Percentiles rank a stretch among this genome's conserved stretches.
These are phyloP conservation scores for Ceraclea dissimilis DNA, from an alignment of 2,888 invertebrate genomes.

Conservation along the genomic window DNA sequence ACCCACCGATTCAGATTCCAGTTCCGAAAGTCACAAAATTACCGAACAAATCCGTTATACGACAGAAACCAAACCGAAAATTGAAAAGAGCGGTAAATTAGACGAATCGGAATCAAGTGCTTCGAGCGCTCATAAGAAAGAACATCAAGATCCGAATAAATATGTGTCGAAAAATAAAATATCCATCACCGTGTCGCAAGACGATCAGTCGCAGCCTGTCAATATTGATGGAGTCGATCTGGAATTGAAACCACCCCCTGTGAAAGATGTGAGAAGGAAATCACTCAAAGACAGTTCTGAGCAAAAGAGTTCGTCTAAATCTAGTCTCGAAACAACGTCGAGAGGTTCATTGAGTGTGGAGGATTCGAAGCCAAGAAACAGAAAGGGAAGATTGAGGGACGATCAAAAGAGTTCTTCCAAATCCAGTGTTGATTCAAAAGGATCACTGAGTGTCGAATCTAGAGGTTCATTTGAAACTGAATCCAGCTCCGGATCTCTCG, in stretches of 20 bases:
- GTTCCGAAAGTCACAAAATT: constrained; percentile 48
- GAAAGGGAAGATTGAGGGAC: constrained; percentile 41
- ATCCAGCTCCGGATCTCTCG: constrained; percentile 66
- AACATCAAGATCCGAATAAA: constrained; percentile 38
- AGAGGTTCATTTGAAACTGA: constrained; percentile 66
- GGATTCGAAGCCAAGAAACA: constrained; percentile 42
- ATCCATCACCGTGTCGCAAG: constrained; percentile 48
- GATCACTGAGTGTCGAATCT: constrained; percentile 60
- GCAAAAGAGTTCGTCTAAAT: constrained; percentile 51
- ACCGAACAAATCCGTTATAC: constrained; percentile 34
- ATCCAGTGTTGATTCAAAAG: constrained; percentile 56
- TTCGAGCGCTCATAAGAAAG: constrained; percentile 47
- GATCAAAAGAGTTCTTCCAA: constrained; percentile 50
- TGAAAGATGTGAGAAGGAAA: constrained; percentile 41
- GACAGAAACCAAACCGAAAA: constrained; percentile 38
- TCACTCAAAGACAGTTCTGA: constrained; percentile 40
- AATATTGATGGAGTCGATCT: constrained; percentile 41
- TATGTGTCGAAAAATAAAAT: constrained; percentile 47
- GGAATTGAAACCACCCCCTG: constrained; percentile 40
- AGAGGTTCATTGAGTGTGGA: constrained; percentile 48
- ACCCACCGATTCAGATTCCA: constrained; percentile 55
- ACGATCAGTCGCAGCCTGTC: constrained; percentile 47
- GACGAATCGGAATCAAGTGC: constrained; percentile 56
- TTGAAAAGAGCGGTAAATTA: constrained; percentile 44
- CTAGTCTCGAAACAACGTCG: constrained; percentile 50